Base-by-base conservation (phyloP, 2,888 invertebrate species). In the Sphecodes monilicornis region DNA sequence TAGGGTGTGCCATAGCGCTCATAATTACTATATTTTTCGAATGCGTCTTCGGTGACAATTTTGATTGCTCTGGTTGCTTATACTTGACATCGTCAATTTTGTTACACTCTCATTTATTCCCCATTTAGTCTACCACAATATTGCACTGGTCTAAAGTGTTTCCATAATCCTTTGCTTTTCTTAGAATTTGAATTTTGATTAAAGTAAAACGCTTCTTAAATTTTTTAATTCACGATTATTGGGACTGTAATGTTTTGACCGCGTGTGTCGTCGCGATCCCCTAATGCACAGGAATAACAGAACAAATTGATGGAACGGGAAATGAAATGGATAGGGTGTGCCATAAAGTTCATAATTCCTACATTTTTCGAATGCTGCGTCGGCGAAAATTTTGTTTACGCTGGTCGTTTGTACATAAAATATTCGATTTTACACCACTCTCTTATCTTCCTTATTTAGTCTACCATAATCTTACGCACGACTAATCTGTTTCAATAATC, bases 221-320 rank as follows among this genome's bases (percentile, higher is more conserved):
- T n/a, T n/a, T n/a, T n/a, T n/a, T n/a, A n/a, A n/a, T n/a, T n/a
- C n/a, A n/a, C n/a, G n/a, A n/a, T n/a, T n/a, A n/a, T n/a, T n/a
- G n/a, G n/a, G n/a, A n/a, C n/a, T n/a, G n/a, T n/a, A n/a, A n/a
- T n/a, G 39, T 64, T 78, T 74, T 74, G 68, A 18, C 68, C 16
- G 16, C 32, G 22, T 71, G 26, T 43, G 29, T 39, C 13, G 69
- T 16, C n/a, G 41, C n/a, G 16, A 10, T 54, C 26, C n/a, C n/a
- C 39, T 32, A 8, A 18, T n/a, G 16, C 29, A 18, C 29, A 41
- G 43, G 18, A 8, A 26, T 50, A 32, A 50, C 26, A n/a, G 18
- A 46, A 41, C 69, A 22, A 60, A 60, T 78, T 41, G 73, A 54
- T 22, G 50, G 5, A n/a, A 36, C 6, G 39, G 57, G 32, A 68